Base-by-base conservation (phyloP, 1,140 invertebrate genomes). In the Heliconius nattereri region DNA sequence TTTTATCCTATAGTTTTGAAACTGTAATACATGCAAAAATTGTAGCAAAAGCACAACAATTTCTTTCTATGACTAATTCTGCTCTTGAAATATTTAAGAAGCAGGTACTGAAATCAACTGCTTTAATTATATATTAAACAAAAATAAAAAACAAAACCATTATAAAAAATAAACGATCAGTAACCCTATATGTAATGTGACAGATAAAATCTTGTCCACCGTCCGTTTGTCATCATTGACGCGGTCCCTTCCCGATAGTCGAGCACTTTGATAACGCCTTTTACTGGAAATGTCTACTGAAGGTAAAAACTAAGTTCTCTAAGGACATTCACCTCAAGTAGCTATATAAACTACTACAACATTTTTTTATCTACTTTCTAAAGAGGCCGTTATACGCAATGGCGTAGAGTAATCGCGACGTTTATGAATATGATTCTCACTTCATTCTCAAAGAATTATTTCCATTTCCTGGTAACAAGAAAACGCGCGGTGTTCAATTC, bases 181-280 rank as follows among this genome's bases (percentile, higher is more conserved):
- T 7, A 72, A 72, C 71, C 71, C 71, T 73, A 49, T 45, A 23
- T 66, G 60, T 66, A 66, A 29, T 29, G 20, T 45, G 40, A 49
- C 9, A 45, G 71, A 73, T 45, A 73, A 26, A 45, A 29, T 73
- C n/a, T 45, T 73, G 71, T 23, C 40, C 71, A 26, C 9, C 35
- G 71, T 73, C 37, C 71, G 35, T 73, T 73, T 73, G 40, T 73
- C 71, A 73, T 45, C 20, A 49, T 49, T 23, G 40, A 45, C 13
- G 71, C 40, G 60, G 60, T 19, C 60, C 60, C 60, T 66, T 16
- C 23, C 23, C 60, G 60, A 66, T 66, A 66, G 26, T 29, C 13
- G 23, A 66, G 23, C 26, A 29, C 60, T 60, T 66, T 26, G 60
- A 66, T 66, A 26, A 29, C 60, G 23, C 60, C 26, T 29, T 16